phyloP scores from a whole-genome alignment of 2,113 vertebrate genomes.

The Rhinolophus sinicus region DNA sequence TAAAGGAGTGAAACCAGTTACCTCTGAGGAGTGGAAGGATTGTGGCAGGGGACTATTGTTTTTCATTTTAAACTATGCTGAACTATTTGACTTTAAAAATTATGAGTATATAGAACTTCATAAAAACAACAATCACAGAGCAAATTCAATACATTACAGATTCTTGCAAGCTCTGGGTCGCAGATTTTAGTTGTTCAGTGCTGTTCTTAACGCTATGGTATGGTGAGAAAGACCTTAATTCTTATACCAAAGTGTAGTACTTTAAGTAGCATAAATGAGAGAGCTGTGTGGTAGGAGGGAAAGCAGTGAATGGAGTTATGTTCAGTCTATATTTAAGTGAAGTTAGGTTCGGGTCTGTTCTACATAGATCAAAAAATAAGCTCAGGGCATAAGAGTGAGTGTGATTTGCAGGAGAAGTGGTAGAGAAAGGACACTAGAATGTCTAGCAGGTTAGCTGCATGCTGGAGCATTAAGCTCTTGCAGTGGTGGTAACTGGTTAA shows the following conservation, averaged over 20 bases:
- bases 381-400: neutral
- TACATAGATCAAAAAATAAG: neutral
- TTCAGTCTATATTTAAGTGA: neutral
- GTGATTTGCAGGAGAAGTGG: neutral
- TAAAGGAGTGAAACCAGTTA: neutral
- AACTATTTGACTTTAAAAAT: neutral
- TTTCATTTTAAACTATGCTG: conserved; percentile 14
- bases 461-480: neutral
- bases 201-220: neutral
- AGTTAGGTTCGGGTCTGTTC: neutral
- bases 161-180: neutral
- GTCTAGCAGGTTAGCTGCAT: neutral
- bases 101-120: neutral
- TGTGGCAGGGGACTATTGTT: neutral
- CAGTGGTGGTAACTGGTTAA: neutral
- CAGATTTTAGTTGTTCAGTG: neutral
- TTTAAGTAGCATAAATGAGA: neutral
- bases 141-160: neutral
- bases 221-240: neutral
- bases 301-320: neutral
- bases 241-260: neutral
- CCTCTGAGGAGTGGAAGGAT: neutral
- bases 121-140: neutral
- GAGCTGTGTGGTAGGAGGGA: neutral
- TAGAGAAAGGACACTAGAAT: neutral